Percentiles rank a stretch among this genome's conserved stretches.
Conservation (phyloP, 1,140 invertebrate species). For the Archivesica marissinica region DNA sequence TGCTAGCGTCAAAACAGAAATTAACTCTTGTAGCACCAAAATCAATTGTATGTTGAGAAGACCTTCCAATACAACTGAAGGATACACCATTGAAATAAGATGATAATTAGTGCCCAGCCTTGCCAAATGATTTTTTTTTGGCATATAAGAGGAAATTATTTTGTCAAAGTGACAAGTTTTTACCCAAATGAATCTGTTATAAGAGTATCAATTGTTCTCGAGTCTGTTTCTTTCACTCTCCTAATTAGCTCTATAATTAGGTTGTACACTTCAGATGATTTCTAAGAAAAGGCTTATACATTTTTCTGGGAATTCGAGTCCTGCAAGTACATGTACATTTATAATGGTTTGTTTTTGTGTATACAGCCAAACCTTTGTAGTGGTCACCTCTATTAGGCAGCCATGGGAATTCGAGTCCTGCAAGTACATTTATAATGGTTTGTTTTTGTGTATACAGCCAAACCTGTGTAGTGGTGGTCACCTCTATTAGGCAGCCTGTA, state of each 20-base stretch:
- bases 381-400: too few species aligned
- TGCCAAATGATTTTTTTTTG: conserved; percentile 56
- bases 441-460: too few species aligned
- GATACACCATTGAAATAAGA: conserved; percentile 43
- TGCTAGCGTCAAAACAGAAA: conserved; percentile 47
- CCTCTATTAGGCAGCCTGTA: too few species aligned
- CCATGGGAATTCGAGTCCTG: too few species aligned
- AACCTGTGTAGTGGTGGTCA: too few species aligned
- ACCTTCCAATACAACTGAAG: neutral
- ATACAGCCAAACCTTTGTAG: too few species aligned
- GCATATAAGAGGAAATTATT: conserved; percentile 56
- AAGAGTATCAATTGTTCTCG: conserved; percentile 54
- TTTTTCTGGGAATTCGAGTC: conserved; percentile 4
- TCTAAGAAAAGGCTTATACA: conserved; percentile 19
- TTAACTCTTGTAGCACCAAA: conserved; percentile 31
- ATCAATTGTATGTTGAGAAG: conserved; percentile 22
- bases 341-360: too few species aligned
- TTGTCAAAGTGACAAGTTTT: conserved; percentile 60
- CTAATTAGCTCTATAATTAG: conserved; percentile 47
- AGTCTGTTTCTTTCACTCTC: conserved; percentile 46
- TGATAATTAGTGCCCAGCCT: conserved; percentile 28
- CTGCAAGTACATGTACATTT: too few species aligned
- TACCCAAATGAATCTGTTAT: conserved; percentile 54
- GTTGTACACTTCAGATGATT: neutral
- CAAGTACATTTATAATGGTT: too few species aligned